A percentile compares a stretch with the other conserved stretches of the same genome.
These are phyloP conservation scores for Silurus meridionalis DNA, from an alignment of 2,113 vertebrate species.

Conservation along the genomic window DNA sequence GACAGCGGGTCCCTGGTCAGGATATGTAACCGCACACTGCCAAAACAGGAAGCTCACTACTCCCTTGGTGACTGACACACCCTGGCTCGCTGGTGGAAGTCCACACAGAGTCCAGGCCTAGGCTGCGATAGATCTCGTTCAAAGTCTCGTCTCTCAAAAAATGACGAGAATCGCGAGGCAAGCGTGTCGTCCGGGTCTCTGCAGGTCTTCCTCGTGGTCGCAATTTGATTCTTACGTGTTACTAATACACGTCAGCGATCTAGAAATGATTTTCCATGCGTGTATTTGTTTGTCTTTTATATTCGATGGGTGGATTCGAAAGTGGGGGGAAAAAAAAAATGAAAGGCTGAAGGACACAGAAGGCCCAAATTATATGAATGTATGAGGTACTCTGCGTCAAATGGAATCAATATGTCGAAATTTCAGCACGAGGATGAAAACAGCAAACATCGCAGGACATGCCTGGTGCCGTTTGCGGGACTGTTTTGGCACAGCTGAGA, in stretches of 20 bases:
- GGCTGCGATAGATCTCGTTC: conserved; percentile 60
- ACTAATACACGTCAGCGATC: neutral
- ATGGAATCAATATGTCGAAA: conserved; percentile 51
- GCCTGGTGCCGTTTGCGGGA: conserved; percentile 11
- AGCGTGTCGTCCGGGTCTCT: neutral
- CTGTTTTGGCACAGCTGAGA: conserved; percentile 49
- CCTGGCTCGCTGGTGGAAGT: conserved; percentile 63
- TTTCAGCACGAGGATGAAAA: conserved; percentile 22
- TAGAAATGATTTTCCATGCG: neutral
- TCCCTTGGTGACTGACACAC: conserved; percentile 69
- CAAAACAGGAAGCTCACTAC: conserved; percentile 86
- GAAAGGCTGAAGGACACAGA: conserved; percentile 34
- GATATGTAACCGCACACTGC: conserved; percentile 76
- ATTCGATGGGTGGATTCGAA: neutral
- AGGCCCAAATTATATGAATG: conserved; percentile 16
- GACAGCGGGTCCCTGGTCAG: conserved; percentile 72
- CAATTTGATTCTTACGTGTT: neutral
- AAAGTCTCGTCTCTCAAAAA: conserved; percentile 60
- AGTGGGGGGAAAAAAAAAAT: neutral
- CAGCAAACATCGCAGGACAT: conserved; percentile 6
- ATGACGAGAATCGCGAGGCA: neutral
- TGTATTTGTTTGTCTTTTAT: conserved; percentile 18
- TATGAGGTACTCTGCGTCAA: conserved; percentile 37
- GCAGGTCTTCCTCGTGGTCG: neutral
- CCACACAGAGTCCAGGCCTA: conserved; percentile 55